Evolutionary conservation across 2,113 vertebrate species (phyloP).

Genomic region (Paradisaea rubra): DNA sequence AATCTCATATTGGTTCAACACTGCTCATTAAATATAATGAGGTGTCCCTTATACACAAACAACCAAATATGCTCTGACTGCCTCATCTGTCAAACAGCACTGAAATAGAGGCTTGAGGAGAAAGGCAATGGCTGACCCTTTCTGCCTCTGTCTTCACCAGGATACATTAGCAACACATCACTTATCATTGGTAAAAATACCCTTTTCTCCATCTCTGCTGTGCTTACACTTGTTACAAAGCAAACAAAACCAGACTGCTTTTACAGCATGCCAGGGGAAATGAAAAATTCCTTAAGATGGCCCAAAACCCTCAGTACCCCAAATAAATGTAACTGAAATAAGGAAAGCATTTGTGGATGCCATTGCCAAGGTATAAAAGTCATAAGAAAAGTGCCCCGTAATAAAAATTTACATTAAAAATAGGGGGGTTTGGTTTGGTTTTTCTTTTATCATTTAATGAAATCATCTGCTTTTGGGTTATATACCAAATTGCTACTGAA

Average conservation of each 20-base stretch:
- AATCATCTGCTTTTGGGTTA: background rate
- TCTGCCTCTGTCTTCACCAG: background rate
- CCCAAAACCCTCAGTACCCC: background rate
- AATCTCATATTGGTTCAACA: background rate
- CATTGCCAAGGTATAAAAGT: background rate
- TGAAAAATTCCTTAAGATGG: background rate
- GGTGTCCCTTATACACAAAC: background rate
- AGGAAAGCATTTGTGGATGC: background rate
- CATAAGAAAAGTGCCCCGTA: background rate
- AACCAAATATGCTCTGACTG: background rate
- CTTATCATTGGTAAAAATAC: background rate
- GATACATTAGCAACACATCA: background rate
- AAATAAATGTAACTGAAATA: background rate
- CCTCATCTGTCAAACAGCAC: conserved; percentile 7
- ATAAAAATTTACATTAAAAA: background rate
- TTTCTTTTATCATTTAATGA: background rate
- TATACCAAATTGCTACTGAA: background rate
- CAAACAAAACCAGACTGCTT: background rate
- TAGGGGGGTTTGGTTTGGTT: fast-evolving
- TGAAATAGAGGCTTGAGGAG: background rate
- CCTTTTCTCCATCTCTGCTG: background rate
- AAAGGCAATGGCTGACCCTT: background rate
- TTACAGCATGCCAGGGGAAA: background rate
- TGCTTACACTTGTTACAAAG: background rate
- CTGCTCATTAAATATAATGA: conserved; percentile 60